Evolutionary conservation across 2,113 vertebrate species (phyloP).

Genomic region (Turnix velox): DNA sequence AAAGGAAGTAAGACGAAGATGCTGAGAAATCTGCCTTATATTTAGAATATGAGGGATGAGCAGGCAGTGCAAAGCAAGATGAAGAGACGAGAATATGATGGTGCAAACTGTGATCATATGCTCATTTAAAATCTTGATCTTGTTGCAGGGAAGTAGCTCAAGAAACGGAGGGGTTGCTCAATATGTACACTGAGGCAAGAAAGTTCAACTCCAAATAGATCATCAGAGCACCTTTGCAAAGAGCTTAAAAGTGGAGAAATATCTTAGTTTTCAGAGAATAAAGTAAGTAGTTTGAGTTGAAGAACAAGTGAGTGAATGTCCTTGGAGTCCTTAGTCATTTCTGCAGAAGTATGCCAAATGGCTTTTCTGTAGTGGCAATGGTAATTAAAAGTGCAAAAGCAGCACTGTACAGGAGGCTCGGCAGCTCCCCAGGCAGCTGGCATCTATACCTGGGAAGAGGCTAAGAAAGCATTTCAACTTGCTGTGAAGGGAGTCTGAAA

Average conservation of each 20-base stretch:
- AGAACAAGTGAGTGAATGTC: not conserved
- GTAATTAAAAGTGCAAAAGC: not conserved
- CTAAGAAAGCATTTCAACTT: slow-evolving; percentile 23
- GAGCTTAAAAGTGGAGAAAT: not conserved
- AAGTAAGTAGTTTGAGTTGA: not conserved
- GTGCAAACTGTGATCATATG: not conserved
- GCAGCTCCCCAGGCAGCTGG: not conserved
- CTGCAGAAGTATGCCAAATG: not conserved
- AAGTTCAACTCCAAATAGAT: not conserved
- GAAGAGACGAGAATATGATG: not conserved
- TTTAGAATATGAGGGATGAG: not conserved
- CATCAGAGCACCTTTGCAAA: not conserved
- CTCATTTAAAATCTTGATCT: not conserved
- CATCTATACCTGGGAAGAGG: not conserved
- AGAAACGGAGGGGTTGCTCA: not conserved
- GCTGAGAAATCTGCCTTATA: slow-evolving; percentile 41
- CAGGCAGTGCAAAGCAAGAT: not conserved
- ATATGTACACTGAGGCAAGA: not conserved
- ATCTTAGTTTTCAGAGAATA: not conserved
- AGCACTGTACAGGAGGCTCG: not conserved
- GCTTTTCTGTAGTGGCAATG: not conserved
- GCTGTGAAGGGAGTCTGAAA: not conserved
- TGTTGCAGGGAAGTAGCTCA: not conserved
- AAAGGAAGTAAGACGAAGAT: not conserved
- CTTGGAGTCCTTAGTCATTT: not conserved